These are phyloP conservation scores for Anabacerthia variegaticeps DNA, from an alignment of 2,797 vertebrate genomes.

Conservation along the genomic window DNA sequence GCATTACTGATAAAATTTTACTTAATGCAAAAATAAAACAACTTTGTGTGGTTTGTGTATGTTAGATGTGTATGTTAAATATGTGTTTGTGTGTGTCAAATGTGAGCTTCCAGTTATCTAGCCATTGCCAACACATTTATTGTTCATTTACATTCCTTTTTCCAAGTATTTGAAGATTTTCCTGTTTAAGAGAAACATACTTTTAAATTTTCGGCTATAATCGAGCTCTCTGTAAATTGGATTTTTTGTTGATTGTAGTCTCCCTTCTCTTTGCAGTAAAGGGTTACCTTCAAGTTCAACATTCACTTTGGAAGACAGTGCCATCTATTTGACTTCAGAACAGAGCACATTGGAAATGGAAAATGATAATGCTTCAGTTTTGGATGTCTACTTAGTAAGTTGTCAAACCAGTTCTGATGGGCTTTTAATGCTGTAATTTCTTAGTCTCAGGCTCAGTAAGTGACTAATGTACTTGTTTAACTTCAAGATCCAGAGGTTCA, in stretches of 20 bases:
- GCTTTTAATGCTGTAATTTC: not conserved
- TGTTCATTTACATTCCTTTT: not conserved
- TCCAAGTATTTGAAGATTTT: not conserved
- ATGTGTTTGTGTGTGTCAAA: not conserved
- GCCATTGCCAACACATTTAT: not conserved
- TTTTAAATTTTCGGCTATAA: not conserved
- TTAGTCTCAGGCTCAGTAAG: not conserved
- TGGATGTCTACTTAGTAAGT: slow-evolving; percentile 96
- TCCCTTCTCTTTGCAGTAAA: slow-evolving; percentile 78
- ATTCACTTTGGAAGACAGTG: slow-evolving; percentile 92
- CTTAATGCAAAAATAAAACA: not conserved
- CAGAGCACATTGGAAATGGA: slow-evolving; percentile 89
- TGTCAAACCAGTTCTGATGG: not conserved
- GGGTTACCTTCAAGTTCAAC: slow-evolving; percentile 89
- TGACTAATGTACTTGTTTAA: not conserved
- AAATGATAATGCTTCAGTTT: slow-evolving; percentile 90
- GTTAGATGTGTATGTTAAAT: not conserved
- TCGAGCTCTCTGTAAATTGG: not conserved
- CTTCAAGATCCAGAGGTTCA: not conserved
- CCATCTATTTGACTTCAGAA: slow-evolving; percentile 93
- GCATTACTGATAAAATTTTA: not conserved
- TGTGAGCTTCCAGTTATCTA: not conserved
- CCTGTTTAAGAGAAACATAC: not conserved
- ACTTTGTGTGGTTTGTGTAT: not conserved
- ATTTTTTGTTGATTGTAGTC: not conserved